Base-by-base conservation (phyloP, 1,140 invertebrate genomes). In the Elysia chlorotica region DNA sequence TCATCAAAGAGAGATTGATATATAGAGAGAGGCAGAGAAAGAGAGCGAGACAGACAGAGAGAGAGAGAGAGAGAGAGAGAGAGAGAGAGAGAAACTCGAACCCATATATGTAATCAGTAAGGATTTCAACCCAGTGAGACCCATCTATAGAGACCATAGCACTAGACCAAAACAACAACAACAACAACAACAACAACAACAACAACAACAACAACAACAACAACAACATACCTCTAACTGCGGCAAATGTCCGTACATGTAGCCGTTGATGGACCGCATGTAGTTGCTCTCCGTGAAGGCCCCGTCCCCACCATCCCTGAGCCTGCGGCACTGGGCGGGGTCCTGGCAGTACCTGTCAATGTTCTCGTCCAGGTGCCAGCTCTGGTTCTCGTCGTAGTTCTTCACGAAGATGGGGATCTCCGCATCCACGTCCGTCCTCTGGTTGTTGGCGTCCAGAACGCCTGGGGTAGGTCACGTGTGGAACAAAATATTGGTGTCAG, bases 211-310 rank as follows among this genome's bases (percentile, higher is more conserved):
- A 30, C 6, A 59, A 59, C 6, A 25, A 59, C 19, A 59, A 25
- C 19, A 30, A 6, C 28, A 17, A 59, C n/a, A 59, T 25, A 6
- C 56, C 56, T 59, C 56, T 59, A 17, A 59, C 56, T 25, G 17
- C 6, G 17, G 17, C 56, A 59, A 59, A 30, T 59, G 56, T 59
- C 56, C 56, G 28, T 17, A 59, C 56, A 59, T 59, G 6, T 17
- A 23, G 19, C 56, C 56, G 28, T 59, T 59, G 19, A 59, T 19
- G 25, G 56, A 10, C 10, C 6, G 10, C 56, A 59, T 59, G 56
- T 59, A 59, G 56, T 59, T 59, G 56, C 56, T 59, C 56, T 59
- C 56, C 10, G 28, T 59, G 28, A 59, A 59, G 6, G 10, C 56
- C 28, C 25, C 56, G 56, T 59, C 56, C 25, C 25, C 56, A 30